Evolutionary conservation across 2,888 invertebrate species (phyloP), one percentile per base, ranked within the genome.

Genomic region (Hedychridium roseum): DNA sequence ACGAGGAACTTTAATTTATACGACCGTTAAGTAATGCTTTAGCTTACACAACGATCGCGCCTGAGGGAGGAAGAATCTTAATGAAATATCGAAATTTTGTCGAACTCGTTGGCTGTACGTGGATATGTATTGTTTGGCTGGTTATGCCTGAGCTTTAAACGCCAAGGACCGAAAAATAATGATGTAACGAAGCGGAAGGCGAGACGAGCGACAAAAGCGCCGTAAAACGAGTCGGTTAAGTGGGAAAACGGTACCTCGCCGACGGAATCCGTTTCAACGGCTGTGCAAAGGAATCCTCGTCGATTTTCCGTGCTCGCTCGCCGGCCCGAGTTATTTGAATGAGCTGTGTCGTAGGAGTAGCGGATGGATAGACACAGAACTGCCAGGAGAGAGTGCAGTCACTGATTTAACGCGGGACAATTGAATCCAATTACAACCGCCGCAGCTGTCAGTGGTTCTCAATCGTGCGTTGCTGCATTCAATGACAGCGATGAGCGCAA

Each of bases 321-420:
- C 51, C 54, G 53, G 46, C 53, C 60, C 53, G 53, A 60, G 60
- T 64, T 67, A 70, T 72, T 71, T 65, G 69, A 73, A 73, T 68
- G 68, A 67, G 66, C 63, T 64, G 67, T 65, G 63, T 68, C 68
- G 66, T 62, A 64, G 62, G 64, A 69, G 69, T 59, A 66, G 68
- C 65, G 70, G 68, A 69, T 64, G 70, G 68, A 74, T 69, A 61
- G 66, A 65, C 67, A 61, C 55, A 61, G 66, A 65, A 60, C 56
- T 59, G 64, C 57, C 60, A 58, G 63, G 60, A 60, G n/a, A n/a
- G 70, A 68, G 70, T 65, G 71, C 72, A 74, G 76, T 74, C 73
- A 72, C 76, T 76, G 76, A 78, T 77, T 78, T 76, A 78, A 77
- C 75, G 75, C 74, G 75, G 77, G 76, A 78, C 78, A 78, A 78